Evolutionary conservation across 2,888 invertebrate genomes (phyloP).

Genomic region (Globia sparganii): DNA sequence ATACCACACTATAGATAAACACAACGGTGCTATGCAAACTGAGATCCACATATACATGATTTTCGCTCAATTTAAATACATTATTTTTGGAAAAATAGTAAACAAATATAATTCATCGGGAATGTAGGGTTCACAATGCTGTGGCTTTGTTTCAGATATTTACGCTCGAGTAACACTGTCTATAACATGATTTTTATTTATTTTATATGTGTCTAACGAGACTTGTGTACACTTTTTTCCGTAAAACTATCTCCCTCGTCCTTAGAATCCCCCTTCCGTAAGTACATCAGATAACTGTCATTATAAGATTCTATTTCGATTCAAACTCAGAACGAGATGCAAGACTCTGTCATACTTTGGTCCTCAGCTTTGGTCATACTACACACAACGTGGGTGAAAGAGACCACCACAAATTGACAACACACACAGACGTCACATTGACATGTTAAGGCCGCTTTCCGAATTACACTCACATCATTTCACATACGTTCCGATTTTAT

Average conservation of each 20-base stretch:
- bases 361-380: too few species aligned
- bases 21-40: constrained; percentile 75
- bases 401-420: constrained; percentile 1
- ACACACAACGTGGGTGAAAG: constrained; percentile 10
- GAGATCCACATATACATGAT: constrained; percentile 80
- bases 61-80: constrained; percentile 61
- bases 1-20: constrained; percentile 79
- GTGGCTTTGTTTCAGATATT: background rate
- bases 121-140: constrained; percentile 28
- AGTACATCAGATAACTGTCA: constrained; percentile 39
- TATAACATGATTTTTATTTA: constrained; percentile 30
- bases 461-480: too few species aligned
- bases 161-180: background rate
- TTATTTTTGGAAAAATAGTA: constrained; percentile 48
- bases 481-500: too few species aligned
- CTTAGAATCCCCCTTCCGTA: constrained; percentile 27
- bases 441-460: background rate
- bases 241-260: constrained; percentile 25
- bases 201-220: background rate
- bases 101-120: constrained; percentile 49
- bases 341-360: background rate
- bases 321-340: constrained; percentile 30
- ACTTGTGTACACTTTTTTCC: constrained; percentile 33
- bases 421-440: constrained; percentile 19
- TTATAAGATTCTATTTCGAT: background rate